Evolutionary conservation across 2,888 invertebrate species (phyloP), one percentile per base, ranked within the genome.

Genomic region (Lucinisca nassula): DNA sequence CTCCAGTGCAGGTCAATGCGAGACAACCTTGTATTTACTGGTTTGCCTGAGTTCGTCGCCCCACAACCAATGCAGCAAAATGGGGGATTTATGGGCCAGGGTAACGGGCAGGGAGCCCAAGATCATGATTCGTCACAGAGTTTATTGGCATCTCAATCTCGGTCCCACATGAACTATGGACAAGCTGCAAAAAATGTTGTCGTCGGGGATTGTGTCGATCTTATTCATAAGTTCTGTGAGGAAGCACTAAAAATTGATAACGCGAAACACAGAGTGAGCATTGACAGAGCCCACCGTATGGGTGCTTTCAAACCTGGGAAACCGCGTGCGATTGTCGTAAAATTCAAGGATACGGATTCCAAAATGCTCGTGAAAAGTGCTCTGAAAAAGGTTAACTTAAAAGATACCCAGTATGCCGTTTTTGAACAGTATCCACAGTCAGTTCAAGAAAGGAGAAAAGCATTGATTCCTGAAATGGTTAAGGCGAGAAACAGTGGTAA

Each of bases 311-410:
- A 27, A 17, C 37, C 38, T 12, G 79, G 45, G 27, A 79, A 79
- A 45, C 6, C 17, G 24, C 37, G 79, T 24, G 40, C 79, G 1
- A 67, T 79, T 14, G 70, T 79, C 10, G 67, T 67, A 10, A 79
- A 79, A 27, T 79, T 79, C 30, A 79, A 79, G 45, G 79, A 79
- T 45, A 79, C 79, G 6, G 45, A 55, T 21, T 79, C 79, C 8
- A 79, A 79, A 38, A 30, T 79, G 30, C 17, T n/a, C 10, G 79
- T 79, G 1, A 79, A 79, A 45, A 79, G 38, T 79, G 79, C 40
- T 10, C 2, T 45, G 21, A 79, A 67, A 45, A 21, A 8, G 24
- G 32, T 45, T 1, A 70, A 79, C 21, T 27, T 79, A 6, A 79
- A 79, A 67, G 49, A 38, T 40, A 70, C 45, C 1, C 17, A 27